phyloP scores from a whole-genome alignment of 2,113 vertebrate genomes.

The Catharus fuscescens region DNA sequence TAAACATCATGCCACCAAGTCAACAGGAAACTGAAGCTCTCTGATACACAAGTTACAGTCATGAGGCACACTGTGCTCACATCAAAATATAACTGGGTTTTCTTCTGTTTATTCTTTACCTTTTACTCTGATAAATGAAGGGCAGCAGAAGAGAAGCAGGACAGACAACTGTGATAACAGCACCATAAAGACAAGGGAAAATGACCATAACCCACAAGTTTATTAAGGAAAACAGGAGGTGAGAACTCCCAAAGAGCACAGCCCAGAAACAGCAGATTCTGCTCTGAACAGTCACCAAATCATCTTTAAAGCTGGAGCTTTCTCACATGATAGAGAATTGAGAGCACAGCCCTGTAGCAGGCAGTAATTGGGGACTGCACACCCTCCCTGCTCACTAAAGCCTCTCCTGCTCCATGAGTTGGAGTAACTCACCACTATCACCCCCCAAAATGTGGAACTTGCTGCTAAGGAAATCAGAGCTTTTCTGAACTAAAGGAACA shows the following conservation, averaged over 20 bases:
- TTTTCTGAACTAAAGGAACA: neutral
- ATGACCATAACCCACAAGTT: conserved; percentile 19
- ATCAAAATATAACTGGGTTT: conserved; percentile 41
- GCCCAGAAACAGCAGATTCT: conserved; percentile 2
- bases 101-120: conserved; percentile 17
- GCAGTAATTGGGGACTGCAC: neutral
- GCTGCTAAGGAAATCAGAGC: neutral
- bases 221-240: conserved; percentile 38
- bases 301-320: neutral
- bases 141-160: neutral
- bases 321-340: rapidly evolving
- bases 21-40: conserved; percentile 57
- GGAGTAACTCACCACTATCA: neutral
- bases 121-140: conserved; percentile 43
- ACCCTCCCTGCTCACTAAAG: neutral
- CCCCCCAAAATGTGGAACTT: neutral
- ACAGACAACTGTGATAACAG: neutral
- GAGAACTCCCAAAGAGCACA: conserved; percentile 4
- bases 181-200: conserved; percentile 32
- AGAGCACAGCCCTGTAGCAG: neutral
- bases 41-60: conserved; percentile 51
- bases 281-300: neutral
- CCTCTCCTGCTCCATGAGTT: neutral
- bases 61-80: neutral
- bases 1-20: conserved; percentile 55